Evolutionary conservation across 2,113 vertebrate genomes (phyloP), one percentile per base, ranked within the genome.

Genomic region (Collichthys lucidus): DNA sequence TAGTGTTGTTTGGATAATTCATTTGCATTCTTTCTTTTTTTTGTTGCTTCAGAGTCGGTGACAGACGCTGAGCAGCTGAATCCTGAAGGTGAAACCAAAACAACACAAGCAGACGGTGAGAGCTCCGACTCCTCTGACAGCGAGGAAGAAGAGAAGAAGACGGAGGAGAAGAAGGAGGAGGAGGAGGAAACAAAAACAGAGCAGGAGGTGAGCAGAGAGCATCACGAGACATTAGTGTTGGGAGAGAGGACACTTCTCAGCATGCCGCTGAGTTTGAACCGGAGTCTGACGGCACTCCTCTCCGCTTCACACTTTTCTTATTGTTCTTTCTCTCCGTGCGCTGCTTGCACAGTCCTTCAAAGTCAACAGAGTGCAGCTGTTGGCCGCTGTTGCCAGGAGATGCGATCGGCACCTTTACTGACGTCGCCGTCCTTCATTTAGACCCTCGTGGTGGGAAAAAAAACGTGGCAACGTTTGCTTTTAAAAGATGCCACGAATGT

Each of bases 161-260:
- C 77, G 12, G 35, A 72, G 12, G 20, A 52, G 53, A 44, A 44
- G 29, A 31, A 31, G 29, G 29, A 31, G 52, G 70, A 79, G 9
- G 44, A 69, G 29, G 29, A 31, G 15, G 61, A 74, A 42, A 46
- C 35, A 11, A 64, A 66, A 40, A 0, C 20, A 0, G 76, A 85
- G 44, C 29, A 42, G 29, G 83, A 90, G 87, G 89, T 88, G 67
- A 87, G 77, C 15, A 44, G 19, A 63, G 11, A 19, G 5, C 22
- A 12, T 12, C 14, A 57, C 4, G 29, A 31, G 29, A 31, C 29
- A 31, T n/a, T n/a, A n/a, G n/a, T n/a, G n/a, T n/a, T n/a, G n/a
- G n/a, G n/a, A n/a, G n/a, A 46, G 10, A 12, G 44, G 11, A 46
- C 12, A 46, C 44, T 4, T 46, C 35, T 46, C 44, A 46, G 44